Base-by-base conservation (phyloP, 2,113 vertebrate genomes). In the Dicrurus megarhynchus region DNA sequence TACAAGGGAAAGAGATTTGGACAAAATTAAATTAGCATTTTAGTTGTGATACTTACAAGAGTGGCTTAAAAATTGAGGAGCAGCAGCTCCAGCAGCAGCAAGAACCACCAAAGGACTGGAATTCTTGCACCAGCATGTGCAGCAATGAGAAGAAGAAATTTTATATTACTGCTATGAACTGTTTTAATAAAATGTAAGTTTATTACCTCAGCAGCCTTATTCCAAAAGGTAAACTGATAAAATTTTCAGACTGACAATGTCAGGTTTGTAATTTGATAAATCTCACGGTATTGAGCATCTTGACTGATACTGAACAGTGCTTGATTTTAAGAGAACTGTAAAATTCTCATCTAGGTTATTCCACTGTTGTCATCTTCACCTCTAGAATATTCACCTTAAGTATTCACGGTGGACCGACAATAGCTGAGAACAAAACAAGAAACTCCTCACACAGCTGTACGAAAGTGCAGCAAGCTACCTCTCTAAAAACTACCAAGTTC, bases 111-210 rank as follows among this genome's bases (percentile, higher is more conserved):
- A 75, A 47, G 89, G 64, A 4, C 18, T 65, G 59, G 11, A 92
- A 86, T 81, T 95, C 93, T 91, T 92, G 74, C 60, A 95, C 63
- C 64, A 94, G 93, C 88, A 93, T 50, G 69, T 37, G 28, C 80
- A 90, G 82, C 83, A 74, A 53, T n/a, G 68, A 78, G 71, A 79
- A 88, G 93, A 85, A 61, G 24, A 44, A 59, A 89, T 76, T 77
- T 77, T 77, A 26, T 95, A 93, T 57, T 84, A 61, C 35, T 88
- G 56, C 50, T 63, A 63, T 16, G 19, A 90, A 69, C n/a, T 92
- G 46, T 39, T 93, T 86, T 68, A 91, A 93, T 90, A 91, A 93
- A 96, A 89, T 35, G 2, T 6, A 93, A 77, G 41, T 87, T 84
- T 39, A 32, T 64, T 3, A 74, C 33, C 18, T 50, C 32, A 42